Evolutionary conservation across 2,888 invertebrate genomes (phyloP).

Genomic region (Drosophila pseudotalamancana): DNA sequence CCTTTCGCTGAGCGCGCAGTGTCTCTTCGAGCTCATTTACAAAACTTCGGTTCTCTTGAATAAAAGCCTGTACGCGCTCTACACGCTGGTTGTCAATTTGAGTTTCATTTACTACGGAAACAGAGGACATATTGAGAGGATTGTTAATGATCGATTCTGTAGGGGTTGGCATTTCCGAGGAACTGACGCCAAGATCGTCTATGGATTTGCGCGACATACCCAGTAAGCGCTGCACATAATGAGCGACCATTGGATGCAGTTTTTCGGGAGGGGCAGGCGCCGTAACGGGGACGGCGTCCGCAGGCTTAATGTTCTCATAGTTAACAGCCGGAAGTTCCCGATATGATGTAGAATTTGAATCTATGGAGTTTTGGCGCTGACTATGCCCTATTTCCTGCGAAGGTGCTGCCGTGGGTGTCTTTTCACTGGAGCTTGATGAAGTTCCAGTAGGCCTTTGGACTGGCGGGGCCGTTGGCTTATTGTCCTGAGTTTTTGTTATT

Average conservation of each 20-base stretch:
- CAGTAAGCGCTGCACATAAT: slow-evolving; percentile 85
- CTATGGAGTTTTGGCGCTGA: slow-evolving; percentile 64
- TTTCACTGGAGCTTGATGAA: neutral
- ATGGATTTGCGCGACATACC: slow-evolving; percentile 85
- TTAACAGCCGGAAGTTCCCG: slow-evolving; percentile 71
- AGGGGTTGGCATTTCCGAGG: slow-evolving; percentile 85
- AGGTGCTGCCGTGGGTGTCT: neutral
- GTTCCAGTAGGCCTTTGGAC: slow-evolving; percentile 1
- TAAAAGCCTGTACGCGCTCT: slow-evolving; percentile 76
- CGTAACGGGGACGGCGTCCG: neutral
- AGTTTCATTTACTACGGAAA: slow-evolving; percentile 24
- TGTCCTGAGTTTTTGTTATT: slow-evolving; percentile 1
- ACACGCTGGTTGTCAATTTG: slow-evolving; percentile 57
- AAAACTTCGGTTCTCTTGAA: slow-evolving; percentile 82
- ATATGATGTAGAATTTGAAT: slow-evolving; percentile 80
- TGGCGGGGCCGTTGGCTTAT: neutral
- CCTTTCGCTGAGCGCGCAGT: slow-evolving; percentile 42
- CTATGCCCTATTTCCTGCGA: neutral
- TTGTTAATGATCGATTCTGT: slow-evolving; percentile 84
- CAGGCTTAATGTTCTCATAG: slow-evolving; percentile 29
- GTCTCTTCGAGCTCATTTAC: slow-evolving; percentile 81
- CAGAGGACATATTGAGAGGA: slow-evolving; percentile 78
- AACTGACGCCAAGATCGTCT: slow-evolving; percentile 85
- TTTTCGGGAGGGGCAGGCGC: neutral
- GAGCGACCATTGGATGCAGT: slow-evolving; percentile 83